Evolutionary conservation across 2,113 vertebrate species (phyloP).

Genomic region (Stegostoma tigrinum): DNA sequence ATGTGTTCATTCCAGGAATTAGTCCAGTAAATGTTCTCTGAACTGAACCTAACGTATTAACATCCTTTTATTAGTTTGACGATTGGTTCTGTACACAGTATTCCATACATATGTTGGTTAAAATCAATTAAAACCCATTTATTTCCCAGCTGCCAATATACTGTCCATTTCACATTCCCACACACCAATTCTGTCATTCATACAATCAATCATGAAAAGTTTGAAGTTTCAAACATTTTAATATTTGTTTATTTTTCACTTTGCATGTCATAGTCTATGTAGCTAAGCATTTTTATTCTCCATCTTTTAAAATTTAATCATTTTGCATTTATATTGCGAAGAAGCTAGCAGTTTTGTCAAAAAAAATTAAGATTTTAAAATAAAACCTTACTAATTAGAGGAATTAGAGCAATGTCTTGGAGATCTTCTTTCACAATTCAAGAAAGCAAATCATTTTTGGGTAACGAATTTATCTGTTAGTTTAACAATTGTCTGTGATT

Average conservation of each 20-base stretch:
- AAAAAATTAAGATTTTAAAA: background rate
- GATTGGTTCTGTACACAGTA: no score
- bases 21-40: no score
- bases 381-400: background rate
- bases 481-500: background rate
- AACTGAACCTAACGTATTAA: no score
- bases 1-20: no score
- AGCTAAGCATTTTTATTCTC: background rate
- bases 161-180: no score
- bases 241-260: no score
- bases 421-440: background rate
- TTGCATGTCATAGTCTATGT: background rate
- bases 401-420: background rate
- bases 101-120: no score
- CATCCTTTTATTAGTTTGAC: no score
- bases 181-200: background rate
- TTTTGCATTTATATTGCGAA: background rate
- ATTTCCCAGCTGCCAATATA: no score
- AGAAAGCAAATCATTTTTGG: background rate
- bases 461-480: background rate
- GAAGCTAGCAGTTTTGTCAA: background rate
- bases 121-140: no score
- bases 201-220: background rate
- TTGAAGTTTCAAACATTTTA: no score
- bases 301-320: background rate